Conservation (phyloP, 2,113 vertebrate genomes). For the Pyxicephalus adspersus region DNA sequence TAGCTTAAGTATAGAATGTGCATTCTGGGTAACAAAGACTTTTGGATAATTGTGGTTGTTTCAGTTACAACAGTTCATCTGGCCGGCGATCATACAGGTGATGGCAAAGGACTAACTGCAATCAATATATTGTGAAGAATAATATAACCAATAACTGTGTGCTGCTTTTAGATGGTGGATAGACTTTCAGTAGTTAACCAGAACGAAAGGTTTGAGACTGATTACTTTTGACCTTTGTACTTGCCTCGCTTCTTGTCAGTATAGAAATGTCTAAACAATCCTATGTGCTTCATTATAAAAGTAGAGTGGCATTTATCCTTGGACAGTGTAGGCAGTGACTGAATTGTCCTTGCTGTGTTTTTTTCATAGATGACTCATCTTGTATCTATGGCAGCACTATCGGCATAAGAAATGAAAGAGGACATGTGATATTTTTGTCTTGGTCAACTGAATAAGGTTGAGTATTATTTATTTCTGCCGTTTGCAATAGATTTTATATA, state of each 20-base stretch:
- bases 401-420: background rate
- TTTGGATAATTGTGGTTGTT: too few relatives aligned
- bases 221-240: background rate
- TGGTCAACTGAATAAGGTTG: background rate
- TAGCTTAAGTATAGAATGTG: too few relatives aligned
- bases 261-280: background rate
- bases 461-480: background rate
- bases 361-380: constrained; percentile 43
- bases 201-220: too few relatives aligned
- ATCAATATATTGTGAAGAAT: too few relatives aligned
- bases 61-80: too few relatives aligned
- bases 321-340: background rate
- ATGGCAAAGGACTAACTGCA: too few relatives aligned
- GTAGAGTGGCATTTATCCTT: background rate
- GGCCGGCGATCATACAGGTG: too few relatives aligned
- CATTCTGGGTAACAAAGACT: too few relatives aligned
- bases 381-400: constrained; percentile 49
- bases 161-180: too few relatives aligned
- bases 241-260: background rate
- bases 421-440: constrained; percentile 12
- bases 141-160: too few relatives aligned
- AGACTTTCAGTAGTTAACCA: too few relatives aligned
- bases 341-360: constrained; percentile 29
- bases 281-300: background rate
- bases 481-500: background rate